These are phyloP conservation scores for Rhabdornis inornatus DNA, from an alignment of 2,113 vertebrate species.

Conservation along the genomic window DNA sequence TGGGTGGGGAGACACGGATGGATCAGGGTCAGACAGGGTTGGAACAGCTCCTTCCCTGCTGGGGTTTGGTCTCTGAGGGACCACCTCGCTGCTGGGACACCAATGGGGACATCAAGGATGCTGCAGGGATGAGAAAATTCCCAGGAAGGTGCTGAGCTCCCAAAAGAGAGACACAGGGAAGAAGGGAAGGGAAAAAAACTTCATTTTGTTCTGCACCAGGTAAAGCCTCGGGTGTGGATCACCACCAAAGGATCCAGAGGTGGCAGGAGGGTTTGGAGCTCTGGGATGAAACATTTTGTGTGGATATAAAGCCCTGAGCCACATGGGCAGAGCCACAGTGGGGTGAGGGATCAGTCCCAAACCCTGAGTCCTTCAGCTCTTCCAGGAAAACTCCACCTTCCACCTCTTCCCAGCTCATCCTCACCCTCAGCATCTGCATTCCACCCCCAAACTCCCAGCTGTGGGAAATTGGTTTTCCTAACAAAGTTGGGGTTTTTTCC, in stretches of 20 bases:
- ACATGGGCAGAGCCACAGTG: fast-evolving
- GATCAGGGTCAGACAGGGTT: fast-evolving
- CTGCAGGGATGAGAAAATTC: not conserved
- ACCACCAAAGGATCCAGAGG: not conserved
- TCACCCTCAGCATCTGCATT: not conserved
- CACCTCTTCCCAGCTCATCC: not conserved
- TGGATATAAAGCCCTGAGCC: not conserved
- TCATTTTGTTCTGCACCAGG: not conserved
- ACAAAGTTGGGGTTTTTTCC: not conserved
- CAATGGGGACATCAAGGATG: not conserved
- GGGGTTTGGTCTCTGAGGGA: not conserved
- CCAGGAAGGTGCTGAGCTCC: not conserved
- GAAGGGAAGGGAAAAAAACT: too few relatives aligned
- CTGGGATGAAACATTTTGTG: not conserved
- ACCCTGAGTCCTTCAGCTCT: fast-evolving
- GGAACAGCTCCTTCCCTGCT: fast-evolving
- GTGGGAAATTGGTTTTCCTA: not conserved
- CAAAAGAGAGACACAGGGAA: not conserved
- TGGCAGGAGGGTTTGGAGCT: not conserved
- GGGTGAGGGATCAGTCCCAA: not conserved
- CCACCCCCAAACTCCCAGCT: not conserved
- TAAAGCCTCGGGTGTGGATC: not conserved
- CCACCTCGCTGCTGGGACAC: not conserved
- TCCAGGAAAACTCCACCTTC: not conserved
- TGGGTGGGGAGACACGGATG: not conserved